Evolutionary conservation across 2,888 invertebrate species (phyloP), one percentile per base, ranked within the genome.

Genomic region (Gari tellinella): DNA sequence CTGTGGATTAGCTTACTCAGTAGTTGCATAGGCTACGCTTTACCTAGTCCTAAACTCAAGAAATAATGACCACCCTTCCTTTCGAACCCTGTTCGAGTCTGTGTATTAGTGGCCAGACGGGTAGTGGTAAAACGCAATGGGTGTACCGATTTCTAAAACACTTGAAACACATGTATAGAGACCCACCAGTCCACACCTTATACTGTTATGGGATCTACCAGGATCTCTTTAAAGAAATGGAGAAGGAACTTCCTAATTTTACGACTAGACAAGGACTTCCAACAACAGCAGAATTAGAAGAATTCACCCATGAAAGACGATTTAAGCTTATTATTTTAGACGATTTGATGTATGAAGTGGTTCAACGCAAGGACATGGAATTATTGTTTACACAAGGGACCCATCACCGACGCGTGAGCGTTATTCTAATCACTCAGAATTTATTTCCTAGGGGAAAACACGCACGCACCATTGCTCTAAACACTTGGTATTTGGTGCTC

Each of bases 71-170:
- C 15, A 17, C 31, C 8, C 14, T 60, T 38, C 76, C 72, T 5
- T 73, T 80, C 21, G 56, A 57, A 70, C 64, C 76, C 8, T 70
- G 76, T 43, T 63, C 63, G 15, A 80, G 80, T 53, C 66, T 72
- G 8, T 68, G 72, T 31, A 45, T 75, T 41, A 60, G 62, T 14
- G 72, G 75, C 21, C 65, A 60, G 49, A 75, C 74, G 1, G 72
- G 68, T 23, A 56, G 55, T 25, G 72, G 75, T 15, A 72, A 79
- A 58, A 72, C 75, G 10, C 57, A 55, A 26, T 79, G 74, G 65
- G 63, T 68, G 17, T 62, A 69, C 38, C 56, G 41, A 21, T 61
- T 75, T 23, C 55, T 75, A 19, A 17, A 31, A 7, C 45, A 79
- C 46, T 14, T 72, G 2, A 1, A 15, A 0, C 25, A 48, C 15